These are phyloP conservation scores for Rhingia rostrata DNA, from an alignment of 2,888 invertebrate genomes.

Conservation along the genomic window DNA sequence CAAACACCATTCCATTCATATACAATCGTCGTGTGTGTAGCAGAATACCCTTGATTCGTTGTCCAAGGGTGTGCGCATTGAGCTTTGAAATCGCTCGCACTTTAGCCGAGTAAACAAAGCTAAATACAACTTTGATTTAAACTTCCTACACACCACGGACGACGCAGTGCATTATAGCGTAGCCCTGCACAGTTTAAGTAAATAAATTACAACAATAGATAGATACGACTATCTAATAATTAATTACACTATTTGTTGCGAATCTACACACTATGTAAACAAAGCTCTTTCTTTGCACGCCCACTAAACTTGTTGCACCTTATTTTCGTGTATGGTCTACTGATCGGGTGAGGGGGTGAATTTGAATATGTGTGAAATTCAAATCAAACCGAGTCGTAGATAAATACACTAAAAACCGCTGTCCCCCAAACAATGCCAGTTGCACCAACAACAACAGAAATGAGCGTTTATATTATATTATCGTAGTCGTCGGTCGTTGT, in stretches of 20 bases:
- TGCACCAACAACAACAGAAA: conserved; percentile 43
- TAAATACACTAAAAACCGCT: conserved; percentile 34
- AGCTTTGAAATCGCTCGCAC: conserved; percentile 57
- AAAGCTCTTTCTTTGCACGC: conserved; percentile 30
- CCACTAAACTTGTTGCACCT: conserved; percentile 31
- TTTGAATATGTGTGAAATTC: conserved; percentile 26
- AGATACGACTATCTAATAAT: conserved; percentile 15
- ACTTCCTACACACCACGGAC: conserved; percentile 34
- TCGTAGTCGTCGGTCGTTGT: conserved; percentile 35
- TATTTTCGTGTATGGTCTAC: background rate
- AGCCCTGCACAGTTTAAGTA: conserved; percentile 8
- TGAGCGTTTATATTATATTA: conserved; percentile 54
- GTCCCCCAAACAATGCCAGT: conserved; percentile 48
- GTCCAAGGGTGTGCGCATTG: conserved; percentile 63
- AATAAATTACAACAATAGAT: conserved; percentile 6
- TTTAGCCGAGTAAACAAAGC: conserved; percentile 42
- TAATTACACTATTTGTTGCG: conserved; percentile 20
- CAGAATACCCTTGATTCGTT: conserved; percentile 50
- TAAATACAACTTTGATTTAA: conserved; percentile 33
- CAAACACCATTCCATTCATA: conserved; percentile 1
- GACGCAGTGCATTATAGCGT: conserved; percentile 15
- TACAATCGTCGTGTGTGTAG: background rate
- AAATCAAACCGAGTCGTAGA: conserved; percentile 19
- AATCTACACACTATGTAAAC: conserved; percentile 15
- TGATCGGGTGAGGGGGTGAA: background rate